Evolutionary conservation across 2,888 invertebrate species (phyloP).

Genomic region (Lomographa bimaculata): DNA sequence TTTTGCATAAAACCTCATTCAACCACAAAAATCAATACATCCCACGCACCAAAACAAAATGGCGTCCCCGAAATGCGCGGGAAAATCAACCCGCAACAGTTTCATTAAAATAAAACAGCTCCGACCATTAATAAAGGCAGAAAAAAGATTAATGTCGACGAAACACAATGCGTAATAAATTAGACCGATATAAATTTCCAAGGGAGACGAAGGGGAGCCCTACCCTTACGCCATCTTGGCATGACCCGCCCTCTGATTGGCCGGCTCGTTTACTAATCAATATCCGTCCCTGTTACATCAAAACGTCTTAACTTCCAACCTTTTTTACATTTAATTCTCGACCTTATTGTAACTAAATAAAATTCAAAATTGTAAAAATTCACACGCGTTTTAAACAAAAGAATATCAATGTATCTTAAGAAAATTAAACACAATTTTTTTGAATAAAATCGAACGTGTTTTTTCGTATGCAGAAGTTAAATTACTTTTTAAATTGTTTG

Average conservation of each 20-base stretch:
- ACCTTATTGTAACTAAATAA: constrained; percentile 20
- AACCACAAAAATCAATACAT: constrained; percentile 26
- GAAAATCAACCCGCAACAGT: constrained; percentile 50
- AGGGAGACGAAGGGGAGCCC: constrained; percentile 58
- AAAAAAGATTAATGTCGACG: constrained; percentile 79
- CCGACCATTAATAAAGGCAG: constrained; percentile 76
- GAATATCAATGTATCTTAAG: too few species aligned
- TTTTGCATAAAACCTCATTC: constrained; percentile 4
- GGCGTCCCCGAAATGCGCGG: constrained; percentile 56
- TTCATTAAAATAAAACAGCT: constrained; percentile 81
- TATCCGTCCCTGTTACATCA: constrained; percentile 40
- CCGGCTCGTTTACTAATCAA: constrained; percentile 67
- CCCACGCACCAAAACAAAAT: constrained; percentile 51
- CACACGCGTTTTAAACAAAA: constrained; percentile 24
- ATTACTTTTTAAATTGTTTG: constrained; percentile 2
- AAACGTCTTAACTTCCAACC: constrained; percentile 24
- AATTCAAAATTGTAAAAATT: constrained; percentile 9
- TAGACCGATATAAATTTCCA: constrained; percentile 67
- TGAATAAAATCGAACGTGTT: too few species aligned
- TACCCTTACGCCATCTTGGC: constrained; percentile 73
- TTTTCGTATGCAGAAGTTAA: too few species aligned
- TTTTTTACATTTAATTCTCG: constrained; percentile 12
- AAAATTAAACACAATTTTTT: too few species aligned
- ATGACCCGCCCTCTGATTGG: constrained; percentile 60
- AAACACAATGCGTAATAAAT: constrained; percentile 80